Percentiles rank a stretch among this genome's conserved stretches.
Conservation (phyloP, 2,113 vertebrate species). For the Apteryx owenii region DNA sequence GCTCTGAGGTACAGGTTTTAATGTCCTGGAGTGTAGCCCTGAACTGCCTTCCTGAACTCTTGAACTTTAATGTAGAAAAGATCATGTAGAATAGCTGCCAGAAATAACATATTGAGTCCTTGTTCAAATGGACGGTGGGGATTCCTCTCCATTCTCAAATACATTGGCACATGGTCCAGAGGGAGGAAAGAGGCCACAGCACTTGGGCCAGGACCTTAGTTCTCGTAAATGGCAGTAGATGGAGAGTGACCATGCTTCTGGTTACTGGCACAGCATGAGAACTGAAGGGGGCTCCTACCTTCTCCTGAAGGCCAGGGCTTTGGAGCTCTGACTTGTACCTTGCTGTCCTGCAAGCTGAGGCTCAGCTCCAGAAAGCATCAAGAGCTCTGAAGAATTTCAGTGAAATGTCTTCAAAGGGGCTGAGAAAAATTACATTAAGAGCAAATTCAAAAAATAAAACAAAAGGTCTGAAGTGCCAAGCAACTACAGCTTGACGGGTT, state of each 20-base stretch:
- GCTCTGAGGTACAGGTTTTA: not conserved
- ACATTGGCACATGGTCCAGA: not conserved
- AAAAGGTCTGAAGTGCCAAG: not conserved
- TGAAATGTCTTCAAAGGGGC: not conserved
- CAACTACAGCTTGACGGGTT: not conserved
- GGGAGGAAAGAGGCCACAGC: not conserved
- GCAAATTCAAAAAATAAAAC: not conserved
- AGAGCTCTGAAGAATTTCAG: not conserved
- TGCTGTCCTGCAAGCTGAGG: not conserved
- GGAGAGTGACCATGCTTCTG: not conserved
- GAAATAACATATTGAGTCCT: slow-evolving; percentile 57
- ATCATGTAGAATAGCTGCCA: not conserved
- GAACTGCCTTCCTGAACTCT: slow-evolving; percentile 12
- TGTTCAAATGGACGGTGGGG: not conserved
- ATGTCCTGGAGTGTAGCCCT: not conserved
- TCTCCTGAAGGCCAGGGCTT: not conserved
- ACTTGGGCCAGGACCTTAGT: not conserved
- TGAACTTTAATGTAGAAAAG: slow-evolving; percentile 57
- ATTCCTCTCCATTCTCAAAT: not conserved
- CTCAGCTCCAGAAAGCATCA: not conserved
- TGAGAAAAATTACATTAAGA: not conserved
- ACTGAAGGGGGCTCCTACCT: not conserved
- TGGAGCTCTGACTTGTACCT: not conserved
- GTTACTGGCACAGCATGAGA: not conserved
- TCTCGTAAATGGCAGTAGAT: not conserved